phyloP scores from a whole-genome alignment of 2,113 vertebrate genomes.

The Burhinus oedicnemus region DNA sequence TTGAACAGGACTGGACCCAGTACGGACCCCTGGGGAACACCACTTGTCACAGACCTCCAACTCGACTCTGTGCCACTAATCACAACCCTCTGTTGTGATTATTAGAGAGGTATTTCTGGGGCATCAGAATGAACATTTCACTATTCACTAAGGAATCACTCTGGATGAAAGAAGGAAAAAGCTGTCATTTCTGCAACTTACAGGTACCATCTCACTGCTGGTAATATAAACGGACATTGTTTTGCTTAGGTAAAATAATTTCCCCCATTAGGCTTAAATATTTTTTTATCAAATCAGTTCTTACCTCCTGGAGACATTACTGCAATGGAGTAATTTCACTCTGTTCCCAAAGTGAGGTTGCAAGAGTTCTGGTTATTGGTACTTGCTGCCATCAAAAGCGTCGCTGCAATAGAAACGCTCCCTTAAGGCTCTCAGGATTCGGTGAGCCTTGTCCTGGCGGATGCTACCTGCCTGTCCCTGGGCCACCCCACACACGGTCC shows the following conservation, averaged over 20 bases:
- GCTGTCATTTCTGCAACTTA: background rate
- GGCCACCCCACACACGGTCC: background rate
- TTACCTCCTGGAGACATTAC: background rate
- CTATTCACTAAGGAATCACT: background rate
- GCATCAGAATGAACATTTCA: background rate
- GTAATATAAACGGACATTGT: background rate
- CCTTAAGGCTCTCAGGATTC: background rate
- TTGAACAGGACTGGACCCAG: too few species aligned
- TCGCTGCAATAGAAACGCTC: background rate
- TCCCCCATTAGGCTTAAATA: background rate
- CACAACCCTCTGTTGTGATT: too few species aligned
- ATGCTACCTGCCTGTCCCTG: background rate
- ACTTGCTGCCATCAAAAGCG: background rate
- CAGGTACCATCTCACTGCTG: background rate
- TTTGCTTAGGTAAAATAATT: background rate
- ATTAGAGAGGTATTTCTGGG: background rate
- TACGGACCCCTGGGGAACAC: too few species aligned
- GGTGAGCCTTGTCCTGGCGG: background rate
- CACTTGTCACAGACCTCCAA: too few species aligned
- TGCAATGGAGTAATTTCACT: background rate
- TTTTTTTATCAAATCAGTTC: background rate
- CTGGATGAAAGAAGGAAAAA: background rate
- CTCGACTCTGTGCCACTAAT: too few species aligned
- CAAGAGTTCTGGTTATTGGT: background rate
- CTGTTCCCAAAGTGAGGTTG: background rate